Base-by-base conservation (phyloP, 1,140 invertebrate species). In the Bombus terrestris region DNA sequence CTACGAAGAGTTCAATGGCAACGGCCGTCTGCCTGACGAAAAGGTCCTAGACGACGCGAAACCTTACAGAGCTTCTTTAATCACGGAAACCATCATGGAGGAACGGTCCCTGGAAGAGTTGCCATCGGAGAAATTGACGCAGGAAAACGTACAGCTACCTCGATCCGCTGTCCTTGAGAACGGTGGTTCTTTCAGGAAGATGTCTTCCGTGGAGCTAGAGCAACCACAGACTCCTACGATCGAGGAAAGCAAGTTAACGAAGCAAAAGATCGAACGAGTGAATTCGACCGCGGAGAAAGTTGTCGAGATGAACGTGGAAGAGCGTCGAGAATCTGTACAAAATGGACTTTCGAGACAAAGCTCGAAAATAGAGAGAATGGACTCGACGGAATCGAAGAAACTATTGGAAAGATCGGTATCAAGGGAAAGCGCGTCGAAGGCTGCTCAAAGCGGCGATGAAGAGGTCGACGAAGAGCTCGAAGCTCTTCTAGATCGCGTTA, bases 401-500 rank as follows among this genome's bases (percentile, higher is more conserved):
- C 84, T 53, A 1, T 80, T 84, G 41, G 91, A 88, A 69, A 92
- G 43, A 68, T 88, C 62, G 6, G 5, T 89, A 22, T 92, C 89
- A 22, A 85, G 88, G 84, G 89, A 87, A 87, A 93, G 72, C 73
- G 90, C 92, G 10, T 92, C 92, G n/a, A 91, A 91, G 32, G 91
- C 83, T 18, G 47, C 86, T 12, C 35, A 86, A 0, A 84, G 89
- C 69, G 76, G 86, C 18, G 92, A 96, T 35, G 96, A 96, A 72
- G 96, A 96, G 69, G 95, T 93, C 4, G 96, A 97, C 90, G 95
- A 96, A 64, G 95, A 96, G 59, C 94, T 97, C 85, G 96, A 97
- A 92, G 96, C 95, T 82, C 94, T 97, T 71, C 95, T 97, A 37
- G 96, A 95, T 92, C 95, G 96, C 86, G 96, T 97, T 87, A 96